These are phyloP conservation scores for Acanthoscelides obtectus DNA, from an alignment of 2,888 invertebrate genomes.

Conservation along the genomic window DNA sequence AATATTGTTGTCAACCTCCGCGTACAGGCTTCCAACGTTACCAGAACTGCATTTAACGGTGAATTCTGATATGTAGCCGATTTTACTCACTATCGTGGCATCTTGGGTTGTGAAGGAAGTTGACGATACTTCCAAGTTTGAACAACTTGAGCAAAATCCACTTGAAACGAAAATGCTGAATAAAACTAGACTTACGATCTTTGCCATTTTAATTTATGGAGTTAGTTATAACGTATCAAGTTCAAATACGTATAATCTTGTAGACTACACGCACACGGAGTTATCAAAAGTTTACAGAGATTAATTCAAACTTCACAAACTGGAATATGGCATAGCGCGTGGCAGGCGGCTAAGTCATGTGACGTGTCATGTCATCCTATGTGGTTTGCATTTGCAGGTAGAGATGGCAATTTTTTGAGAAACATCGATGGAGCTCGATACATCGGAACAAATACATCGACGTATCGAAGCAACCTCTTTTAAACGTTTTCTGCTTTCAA, in stretches of 20 bases:
- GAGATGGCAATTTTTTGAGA: too few relatives aligned
- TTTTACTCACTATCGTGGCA: conserved; percentile 83
- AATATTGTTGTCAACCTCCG: conserved; percentile 83
- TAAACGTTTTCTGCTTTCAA: too few relatives aligned
- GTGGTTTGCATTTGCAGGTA: too few relatives aligned
- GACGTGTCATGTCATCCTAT: not conserved
- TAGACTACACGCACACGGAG: not conserved
- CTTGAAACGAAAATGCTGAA: conserved; percentile 22
- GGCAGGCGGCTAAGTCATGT: not conserved
- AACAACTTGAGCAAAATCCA: conserved; percentile 46
- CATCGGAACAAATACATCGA: too few relatives aligned
- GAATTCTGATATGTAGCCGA: conserved; percentile 91
- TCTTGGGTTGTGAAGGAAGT: conserved; percentile 87
- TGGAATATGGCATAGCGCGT: not conserved
- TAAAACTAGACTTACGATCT: conserved; percentile 13
- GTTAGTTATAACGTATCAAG: conserved; percentile 1
- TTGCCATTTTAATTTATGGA: conserved; percentile 19
- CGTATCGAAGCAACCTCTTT: too few relatives aligned
- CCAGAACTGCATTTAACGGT: conserved; percentile 72
- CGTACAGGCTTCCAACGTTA: conserved; percentile 66
- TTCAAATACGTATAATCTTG: not conserved
- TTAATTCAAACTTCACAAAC: not conserved
- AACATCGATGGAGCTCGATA: too few relatives aligned
- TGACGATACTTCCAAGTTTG: conserved; percentile 66
- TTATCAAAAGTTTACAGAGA: too few relatives aligned